Conservation (phyloP, 2,113 vertebrate genomes). For the Sylvilagus bachmani region DNA sequence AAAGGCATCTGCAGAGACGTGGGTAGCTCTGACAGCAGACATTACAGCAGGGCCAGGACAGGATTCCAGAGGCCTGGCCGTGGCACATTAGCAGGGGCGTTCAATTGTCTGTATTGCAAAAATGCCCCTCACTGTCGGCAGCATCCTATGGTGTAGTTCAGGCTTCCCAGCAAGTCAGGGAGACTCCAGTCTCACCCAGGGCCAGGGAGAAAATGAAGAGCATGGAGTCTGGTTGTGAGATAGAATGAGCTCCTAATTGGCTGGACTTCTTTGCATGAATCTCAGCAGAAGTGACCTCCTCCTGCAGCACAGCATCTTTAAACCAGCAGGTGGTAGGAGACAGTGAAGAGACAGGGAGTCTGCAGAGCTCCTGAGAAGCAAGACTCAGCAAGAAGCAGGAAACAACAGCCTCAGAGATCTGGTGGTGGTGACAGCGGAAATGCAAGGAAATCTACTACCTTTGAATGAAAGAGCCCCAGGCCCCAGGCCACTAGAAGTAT, state of each 20-base stretch:
- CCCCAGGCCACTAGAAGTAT: neutral
- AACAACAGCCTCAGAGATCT: neutral
- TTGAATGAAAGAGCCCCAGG: neutral
- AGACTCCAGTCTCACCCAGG: neutral
- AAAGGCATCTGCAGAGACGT: neutral
- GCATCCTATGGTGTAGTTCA: neutral
- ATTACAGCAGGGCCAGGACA: too few species aligned
- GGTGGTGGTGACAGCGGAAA: neutral
- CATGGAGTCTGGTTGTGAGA: neutral
- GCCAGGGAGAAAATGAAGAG: neutral
- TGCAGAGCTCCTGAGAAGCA: neutral
- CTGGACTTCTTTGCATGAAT: neutral
- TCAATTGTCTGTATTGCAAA: neutral
- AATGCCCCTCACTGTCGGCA: neutral
- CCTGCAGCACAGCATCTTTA: neutral
- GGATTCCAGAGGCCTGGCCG: neutral
- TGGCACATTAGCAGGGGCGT: neutral
- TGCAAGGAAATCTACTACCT: neutral
- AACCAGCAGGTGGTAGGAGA: neutral
- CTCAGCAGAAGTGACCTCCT: neutral
- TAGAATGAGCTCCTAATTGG: neutral
- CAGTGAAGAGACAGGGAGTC: neutral
- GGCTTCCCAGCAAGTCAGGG: neutral
- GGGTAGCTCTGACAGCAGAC: neutral
- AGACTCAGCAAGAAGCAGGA: neutral